phyloP scores from a whole-genome alignment of 2,797 vertebrate species.

The Girardinus metallicus region DNA sequence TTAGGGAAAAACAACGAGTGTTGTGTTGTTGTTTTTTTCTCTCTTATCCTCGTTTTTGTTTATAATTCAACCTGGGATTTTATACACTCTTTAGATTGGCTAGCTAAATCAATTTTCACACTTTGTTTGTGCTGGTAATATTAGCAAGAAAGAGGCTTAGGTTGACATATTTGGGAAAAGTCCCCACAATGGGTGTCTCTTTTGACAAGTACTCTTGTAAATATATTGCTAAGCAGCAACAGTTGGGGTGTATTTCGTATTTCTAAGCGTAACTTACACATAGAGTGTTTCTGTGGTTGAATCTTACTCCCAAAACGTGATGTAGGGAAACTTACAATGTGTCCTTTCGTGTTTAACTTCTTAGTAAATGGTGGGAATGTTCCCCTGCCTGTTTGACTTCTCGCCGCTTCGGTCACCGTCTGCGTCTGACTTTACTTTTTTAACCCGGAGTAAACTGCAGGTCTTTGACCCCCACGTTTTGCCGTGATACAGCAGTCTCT shows the following conservation, averaged over 20 bases:
- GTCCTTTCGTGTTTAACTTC: slow-evolving; percentile 15
- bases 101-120: not conserved
- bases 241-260: not conserved
- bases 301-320: not conserved
- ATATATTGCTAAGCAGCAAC: not conserved
- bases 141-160: slow-evolving; percentile 20
- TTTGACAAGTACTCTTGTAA: not conserved
- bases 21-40: not conserved
- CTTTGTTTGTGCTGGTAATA: slow-evolving; percentile 16
- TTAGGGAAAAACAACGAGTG: not conserved
- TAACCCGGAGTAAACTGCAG: slow-evolving; percentile 18
- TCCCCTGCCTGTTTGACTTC: slow-evolving; percentile 45
- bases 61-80: not conserved
- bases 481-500: slow-evolving; percentile 20
- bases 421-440: slow-evolving; percentile 19
- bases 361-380: slow-evolving; percentile 48
- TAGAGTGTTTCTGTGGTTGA: too few relatives aligned
- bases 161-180: slow-evolving; percentile 20
- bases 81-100: not conserved
- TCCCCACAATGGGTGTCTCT: not conserved
- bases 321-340: not conserved
- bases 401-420: slow-evolving; percentile 21
- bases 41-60: not conserved
- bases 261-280: not conserved
- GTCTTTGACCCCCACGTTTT: slow-evolving; percentile 44